Percentiles rank a stretch among this genome's conserved stretches.
These are phyloP conservation scores for Channa striata DNA, from an alignment of 2,797 vertebrate species.

Conservation along the genomic window DNA sequence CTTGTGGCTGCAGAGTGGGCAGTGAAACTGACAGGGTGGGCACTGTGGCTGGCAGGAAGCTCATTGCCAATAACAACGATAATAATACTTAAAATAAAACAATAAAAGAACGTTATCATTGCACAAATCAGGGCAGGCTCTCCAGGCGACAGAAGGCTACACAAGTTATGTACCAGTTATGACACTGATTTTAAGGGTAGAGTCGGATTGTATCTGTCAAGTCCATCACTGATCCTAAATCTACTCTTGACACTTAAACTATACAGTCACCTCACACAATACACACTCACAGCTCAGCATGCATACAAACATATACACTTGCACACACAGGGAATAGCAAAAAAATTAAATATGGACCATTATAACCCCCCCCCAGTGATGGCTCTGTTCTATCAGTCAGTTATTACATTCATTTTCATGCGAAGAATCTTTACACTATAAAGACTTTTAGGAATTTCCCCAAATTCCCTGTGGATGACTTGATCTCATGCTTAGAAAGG, in stretches of 20 bases:
- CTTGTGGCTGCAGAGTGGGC: constrained; percentile 74
- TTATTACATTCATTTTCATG: not conserved
- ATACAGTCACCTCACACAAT: constrained; percentile 37
- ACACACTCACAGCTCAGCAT: constrained; percentile 57
- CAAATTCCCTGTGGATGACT: not conserved
- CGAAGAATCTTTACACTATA: constrained; percentile 15
- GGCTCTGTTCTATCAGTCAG: not conserved
- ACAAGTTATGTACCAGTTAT: constrained; percentile 57
- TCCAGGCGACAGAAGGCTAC: constrained; percentile 66
- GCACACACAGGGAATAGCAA: constrained; percentile 50
- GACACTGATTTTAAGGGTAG: constrained; percentile 54
- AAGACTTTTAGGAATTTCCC: constrained; percentile 35
- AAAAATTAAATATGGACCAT: constrained; percentile 26
- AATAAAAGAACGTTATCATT: constrained; percentile 73
- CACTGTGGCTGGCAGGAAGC: constrained; percentile 85
- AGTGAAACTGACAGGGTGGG: constrained; percentile 78
- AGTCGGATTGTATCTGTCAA: constrained; percentile 56
- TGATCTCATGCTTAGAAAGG: constrained; percentile 23
- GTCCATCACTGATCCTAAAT: constrained; percentile 55
- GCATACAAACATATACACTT: constrained; percentile 53
- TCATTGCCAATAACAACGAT: constrained; percentile 68
- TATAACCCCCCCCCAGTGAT: not conserved
- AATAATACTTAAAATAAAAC: constrained; percentile 73
- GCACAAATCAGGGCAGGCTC: constrained; percentile 67
- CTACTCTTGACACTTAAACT: constrained; percentile 33